Percentiles rank a stretch among this genome's conserved stretches.
These are phyloP conservation scores for Agonopterix alstromeriana DNA, from an alignment of 2,888 invertebrate species.

Conservation along the genomic window DNA sequence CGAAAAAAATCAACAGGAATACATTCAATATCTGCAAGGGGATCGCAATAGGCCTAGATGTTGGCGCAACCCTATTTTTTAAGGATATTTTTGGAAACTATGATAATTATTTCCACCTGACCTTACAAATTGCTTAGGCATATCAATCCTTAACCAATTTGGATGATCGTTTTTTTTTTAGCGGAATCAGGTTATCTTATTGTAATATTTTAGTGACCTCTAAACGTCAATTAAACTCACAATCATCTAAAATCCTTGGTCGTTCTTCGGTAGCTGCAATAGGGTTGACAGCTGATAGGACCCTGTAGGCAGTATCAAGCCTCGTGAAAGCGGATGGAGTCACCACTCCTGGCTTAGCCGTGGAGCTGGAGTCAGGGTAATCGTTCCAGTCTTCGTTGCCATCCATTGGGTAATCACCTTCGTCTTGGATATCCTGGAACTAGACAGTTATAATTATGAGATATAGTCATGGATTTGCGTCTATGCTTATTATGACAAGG, in stretches of 20 bases:
- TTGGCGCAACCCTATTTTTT: too few relatives aligned
- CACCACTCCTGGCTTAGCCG: slow-evolving; percentile 21
- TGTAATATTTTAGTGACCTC: too few relatives aligned
- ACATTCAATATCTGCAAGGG: too few relatives aligned
- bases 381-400: slow-evolving; percentile 38
- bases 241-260: slow-evolving; percentile 52
- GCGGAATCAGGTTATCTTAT: too few relatives aligned
- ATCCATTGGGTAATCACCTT: slow-evolving; percentile 49
- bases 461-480: neutral
- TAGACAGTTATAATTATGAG: slow-evolving; percentile 2
- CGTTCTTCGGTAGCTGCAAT: slow-evolving; percentile 58
- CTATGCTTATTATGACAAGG: too few relatives aligned
- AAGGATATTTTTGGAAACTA: too few relatives aligned
- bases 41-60: too few relatives aligned
- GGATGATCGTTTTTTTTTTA: too few relatives aligned
- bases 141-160: too few relatives aligned
- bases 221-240: slow-evolving; percentile 28
- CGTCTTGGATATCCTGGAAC: slow-evolving; percentile 27
- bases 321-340: slow-evolving; percentile 51
- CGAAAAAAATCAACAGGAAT: too few relatives aligned
- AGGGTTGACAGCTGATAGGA: slow-evolving; percentile 45
- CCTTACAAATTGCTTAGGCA: too few relatives aligned
- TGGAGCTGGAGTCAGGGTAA: slow-evolving; percentile 28
- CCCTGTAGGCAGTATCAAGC: slow-evolving; percentile 21
- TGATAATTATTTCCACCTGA: too few relatives aligned